phyloP scores from a whole-genome alignment of 2,797 vertebrate species.

The Cygnus olor region DNA sequence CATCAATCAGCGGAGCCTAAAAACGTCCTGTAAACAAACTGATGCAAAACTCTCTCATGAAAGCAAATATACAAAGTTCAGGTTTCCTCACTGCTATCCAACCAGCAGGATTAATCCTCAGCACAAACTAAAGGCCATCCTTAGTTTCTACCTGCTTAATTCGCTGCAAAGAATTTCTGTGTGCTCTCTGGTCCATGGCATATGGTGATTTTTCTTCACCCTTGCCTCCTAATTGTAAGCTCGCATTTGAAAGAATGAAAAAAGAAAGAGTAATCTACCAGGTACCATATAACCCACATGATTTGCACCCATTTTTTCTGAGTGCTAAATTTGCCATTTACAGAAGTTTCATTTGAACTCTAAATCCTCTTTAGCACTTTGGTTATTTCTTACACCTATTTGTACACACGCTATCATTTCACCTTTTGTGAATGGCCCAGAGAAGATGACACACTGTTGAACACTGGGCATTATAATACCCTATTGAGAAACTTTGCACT shows the following conservation, averaged over 20 bases:
- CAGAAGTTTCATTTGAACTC: not conserved
- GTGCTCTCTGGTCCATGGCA: not conserved
- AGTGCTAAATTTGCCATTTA: not conserved
- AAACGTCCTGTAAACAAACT: not conserved
- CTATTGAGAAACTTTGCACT: not conserved
- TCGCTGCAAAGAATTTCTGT: not conserved
- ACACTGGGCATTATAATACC: not conserved
- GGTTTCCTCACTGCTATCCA: not conserved
- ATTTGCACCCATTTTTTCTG: not conserved
- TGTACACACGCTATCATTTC: not conserved
- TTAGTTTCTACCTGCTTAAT: not conserved
- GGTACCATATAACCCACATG: not conserved
- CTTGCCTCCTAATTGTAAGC: not conserved
- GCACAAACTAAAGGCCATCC: not conserved
- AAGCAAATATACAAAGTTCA: not conserved
- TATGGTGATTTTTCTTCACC: not conserved
- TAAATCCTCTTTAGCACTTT: not conserved
- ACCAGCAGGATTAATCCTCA: not conserved
- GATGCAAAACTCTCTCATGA: fast-evolving
- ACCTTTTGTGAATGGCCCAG: not conserved
- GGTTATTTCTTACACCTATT: not conserved
- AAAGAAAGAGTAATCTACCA: not conserved
- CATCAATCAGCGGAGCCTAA: not conserved
- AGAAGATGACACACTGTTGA: not conserved
- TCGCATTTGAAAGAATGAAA: not conserved